Evolutionary conservation across 2,888 invertebrate genomes (phyloP).

Genomic region (Noctua janthe): DNA sequence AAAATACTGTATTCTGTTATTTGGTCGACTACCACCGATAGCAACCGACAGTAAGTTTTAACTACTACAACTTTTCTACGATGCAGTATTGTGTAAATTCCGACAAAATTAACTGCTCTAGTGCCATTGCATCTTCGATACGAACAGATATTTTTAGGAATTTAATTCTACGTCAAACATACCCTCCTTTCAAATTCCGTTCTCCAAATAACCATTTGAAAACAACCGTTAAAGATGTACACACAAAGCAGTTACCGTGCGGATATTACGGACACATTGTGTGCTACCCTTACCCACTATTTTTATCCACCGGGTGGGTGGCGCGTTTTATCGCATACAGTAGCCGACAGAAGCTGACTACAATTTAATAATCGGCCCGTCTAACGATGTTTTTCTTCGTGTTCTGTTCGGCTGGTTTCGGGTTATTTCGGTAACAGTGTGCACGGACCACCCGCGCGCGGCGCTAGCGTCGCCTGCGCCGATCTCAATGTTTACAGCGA

Average conservation of each 20-base stretch:
- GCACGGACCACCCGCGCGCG: constrained; percentile 84
- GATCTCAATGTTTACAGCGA: constrained; percentile 65
- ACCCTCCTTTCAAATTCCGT: background rate
- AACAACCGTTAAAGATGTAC: constrained; percentile 57
- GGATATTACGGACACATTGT: constrained; percentile 74
- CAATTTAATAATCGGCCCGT: constrained; percentile 85
- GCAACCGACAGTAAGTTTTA: no score
- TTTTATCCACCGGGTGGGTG: constrained; percentile 86
- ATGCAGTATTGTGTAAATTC: background rate
- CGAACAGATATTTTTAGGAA: background rate
- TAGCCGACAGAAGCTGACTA: constrained; percentile 86
- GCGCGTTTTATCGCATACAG: constrained; percentile 82
- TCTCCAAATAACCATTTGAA: constrained; percentile 21
- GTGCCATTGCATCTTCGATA: background rate
- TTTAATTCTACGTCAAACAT: background rate
- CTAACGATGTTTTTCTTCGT: constrained; percentile 89
- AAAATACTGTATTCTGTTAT: no score
- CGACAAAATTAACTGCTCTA: background rate
- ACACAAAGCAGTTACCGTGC: constrained; percentile 55
- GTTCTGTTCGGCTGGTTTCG: constrained; percentile 73
- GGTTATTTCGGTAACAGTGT: constrained; percentile 84
- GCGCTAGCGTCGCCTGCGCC: constrained; percentile 74
- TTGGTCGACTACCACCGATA: no score
- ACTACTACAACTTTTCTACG: no score
- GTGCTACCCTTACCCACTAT: constrained; percentile 76